Evolutionary conservation across 2,113 vertebrate genomes (phyloP).

Genomic region (Xiphorhynchus elegans): DNA sequence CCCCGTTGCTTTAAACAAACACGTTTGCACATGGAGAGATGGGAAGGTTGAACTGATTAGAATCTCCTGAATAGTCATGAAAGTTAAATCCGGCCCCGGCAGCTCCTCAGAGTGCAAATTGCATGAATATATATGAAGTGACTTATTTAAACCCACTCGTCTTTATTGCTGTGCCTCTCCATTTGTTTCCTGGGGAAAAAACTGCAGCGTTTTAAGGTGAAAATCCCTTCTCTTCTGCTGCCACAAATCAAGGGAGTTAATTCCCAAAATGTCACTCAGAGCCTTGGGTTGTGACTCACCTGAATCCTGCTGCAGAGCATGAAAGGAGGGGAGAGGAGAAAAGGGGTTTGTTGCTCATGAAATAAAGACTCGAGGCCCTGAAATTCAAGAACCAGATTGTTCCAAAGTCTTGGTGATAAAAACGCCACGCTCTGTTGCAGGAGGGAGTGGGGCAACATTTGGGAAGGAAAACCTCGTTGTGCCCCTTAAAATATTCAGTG

Average conservation of each 20-base stretch:
- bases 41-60: slow-evolving; percentile 25
- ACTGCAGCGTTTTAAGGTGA: background rate
- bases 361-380: background rate
- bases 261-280: background rate
- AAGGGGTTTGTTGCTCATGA: background rate
- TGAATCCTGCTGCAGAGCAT: background rate
- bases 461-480: background rate
- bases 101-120: slow-evolving; percentile 23
- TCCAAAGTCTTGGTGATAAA: background rate
- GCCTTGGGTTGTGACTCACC: background rate
- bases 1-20: background rate
- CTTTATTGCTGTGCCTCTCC: background rate
- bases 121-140: slow-evolving; percentile 37
- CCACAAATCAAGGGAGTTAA: background rate
- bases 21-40: background rate
- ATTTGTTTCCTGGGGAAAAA: background rate
- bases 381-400: background rate
- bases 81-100: slow-evolving; percentile 25
- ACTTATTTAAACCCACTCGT: background rate
- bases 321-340: background rate
- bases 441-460: background rate
- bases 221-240: background rate
- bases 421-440: background rate
- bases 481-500: background rate
- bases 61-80: slow-evolving; percentile 55